Percentiles rank a stretch among this genome's conserved stretches.
Evolutionary conservation across 2,888 invertebrate genomes (phyloP).

Genomic region (Dorcus parallelipipedus): DNA sequence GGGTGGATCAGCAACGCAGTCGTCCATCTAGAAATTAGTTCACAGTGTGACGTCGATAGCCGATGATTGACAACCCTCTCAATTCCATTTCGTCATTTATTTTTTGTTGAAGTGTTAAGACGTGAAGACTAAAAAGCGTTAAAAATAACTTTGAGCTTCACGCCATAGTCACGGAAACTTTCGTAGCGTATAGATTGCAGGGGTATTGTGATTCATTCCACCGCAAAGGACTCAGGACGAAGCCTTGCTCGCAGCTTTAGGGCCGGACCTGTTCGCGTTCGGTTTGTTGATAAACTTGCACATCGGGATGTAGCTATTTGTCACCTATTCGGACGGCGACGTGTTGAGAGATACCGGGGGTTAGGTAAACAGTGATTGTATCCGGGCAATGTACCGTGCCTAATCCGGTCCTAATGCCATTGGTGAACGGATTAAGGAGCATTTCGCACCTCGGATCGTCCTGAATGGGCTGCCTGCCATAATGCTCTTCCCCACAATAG

Average conservation of each 20-base stretch:
- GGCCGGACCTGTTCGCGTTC: not conserved
- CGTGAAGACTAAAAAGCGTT: constrained; percentile 28
- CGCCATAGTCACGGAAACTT: constrained; percentile 12
- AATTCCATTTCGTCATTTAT: too few relatives aligned
- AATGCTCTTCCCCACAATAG: constrained; percentile 35
- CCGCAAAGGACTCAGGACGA: not conserved
- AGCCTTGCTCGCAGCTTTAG: too few relatives aligned
- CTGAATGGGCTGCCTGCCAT: constrained; percentile 33
- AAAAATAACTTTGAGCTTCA: constrained; percentile 29
- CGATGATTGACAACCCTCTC: not conserved
- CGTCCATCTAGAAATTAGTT: constrained; percentile 14
- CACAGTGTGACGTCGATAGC: constrained; percentile 16
- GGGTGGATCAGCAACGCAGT: not conserved
- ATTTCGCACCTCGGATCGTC: constrained; percentile 41
- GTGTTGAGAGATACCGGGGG: constrained; percentile 21
- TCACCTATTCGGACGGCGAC: constrained; percentile 9
- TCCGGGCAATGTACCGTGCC: constrained; percentile 42
- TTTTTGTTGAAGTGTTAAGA: too few relatives aligned
- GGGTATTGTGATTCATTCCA: constrained; percentile 12
- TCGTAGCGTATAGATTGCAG: constrained; percentile 26
- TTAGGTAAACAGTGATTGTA: constrained; percentile 49
- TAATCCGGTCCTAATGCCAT: constrained; percentile 45
- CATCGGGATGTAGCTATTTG: constrained; percentile 6
- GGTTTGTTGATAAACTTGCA: not conserved
- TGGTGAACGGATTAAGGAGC: constrained; percentile 40